Percentiles rank a stretch among this genome's conserved stretches.
phyloP scores from a whole-genome alignment of 2,888 invertebrate genomes.

The Muschampia plurimacula region DNA sequence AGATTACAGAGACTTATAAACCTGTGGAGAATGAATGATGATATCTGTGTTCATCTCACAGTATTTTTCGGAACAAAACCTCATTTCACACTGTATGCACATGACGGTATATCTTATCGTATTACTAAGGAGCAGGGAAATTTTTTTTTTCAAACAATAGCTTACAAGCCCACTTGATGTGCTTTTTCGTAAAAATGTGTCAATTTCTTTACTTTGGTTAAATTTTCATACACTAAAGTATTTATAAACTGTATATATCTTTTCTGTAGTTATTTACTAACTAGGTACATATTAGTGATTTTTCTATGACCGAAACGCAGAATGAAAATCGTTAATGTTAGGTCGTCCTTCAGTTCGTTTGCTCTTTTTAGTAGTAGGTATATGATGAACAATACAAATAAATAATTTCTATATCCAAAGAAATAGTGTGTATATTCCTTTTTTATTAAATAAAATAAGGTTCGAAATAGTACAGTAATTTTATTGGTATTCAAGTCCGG shows the following conservation, averaged over 20 bases:
- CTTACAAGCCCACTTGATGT: conserved; percentile 44
- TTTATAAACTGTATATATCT: not conserved
- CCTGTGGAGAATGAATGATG: conserved; percentile 41
- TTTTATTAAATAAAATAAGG: too few relatives aligned
- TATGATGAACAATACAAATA: too few relatives aligned
- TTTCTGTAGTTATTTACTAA: too few relatives aligned
- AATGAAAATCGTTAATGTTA: too few relatives aligned
- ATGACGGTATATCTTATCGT: conserved; percentile 69
- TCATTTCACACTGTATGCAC: conserved; percentile 81
- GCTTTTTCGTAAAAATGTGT: conserved; percentile 13
- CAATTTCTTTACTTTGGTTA: not conserved
- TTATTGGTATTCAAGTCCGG: too few relatives aligned
- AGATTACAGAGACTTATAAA: conserved; percentile 31
- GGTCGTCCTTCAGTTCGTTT: too few relatives aligned
- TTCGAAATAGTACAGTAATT: too few relatives aligned
- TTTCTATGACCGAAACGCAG: too few relatives aligned
- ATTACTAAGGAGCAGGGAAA: conserved; percentile 69
- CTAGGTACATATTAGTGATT: too few relatives aligned
- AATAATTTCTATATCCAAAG: too few relatives aligned
- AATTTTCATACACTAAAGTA: not conserved
- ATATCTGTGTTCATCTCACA: conserved; percentile 37
- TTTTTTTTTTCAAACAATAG: conserved; percentile 48
- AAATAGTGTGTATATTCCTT: too few relatives aligned
- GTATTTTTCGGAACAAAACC: conserved; percentile 64
- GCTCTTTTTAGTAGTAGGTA: too few relatives aligned